Conservation (phyloP, 2,113 vertebrate genomes). For the Lophura nycthemera region DNA sequence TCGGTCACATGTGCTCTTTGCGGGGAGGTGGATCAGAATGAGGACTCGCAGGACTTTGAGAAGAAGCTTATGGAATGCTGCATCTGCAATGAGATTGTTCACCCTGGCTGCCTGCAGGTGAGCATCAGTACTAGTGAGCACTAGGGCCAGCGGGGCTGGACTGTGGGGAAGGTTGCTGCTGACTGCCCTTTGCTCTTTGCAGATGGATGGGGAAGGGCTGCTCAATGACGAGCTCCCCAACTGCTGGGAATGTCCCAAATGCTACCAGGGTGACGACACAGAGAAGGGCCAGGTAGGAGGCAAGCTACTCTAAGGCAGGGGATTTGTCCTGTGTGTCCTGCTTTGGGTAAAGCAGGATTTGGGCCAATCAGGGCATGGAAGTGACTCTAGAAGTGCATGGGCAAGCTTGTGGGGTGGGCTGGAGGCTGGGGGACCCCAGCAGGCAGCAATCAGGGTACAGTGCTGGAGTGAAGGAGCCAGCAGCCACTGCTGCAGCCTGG, state of each 20-base stretch:
- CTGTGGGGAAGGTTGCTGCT: background rate
- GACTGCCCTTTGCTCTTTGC: background rate
- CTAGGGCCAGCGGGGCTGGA: background rate
- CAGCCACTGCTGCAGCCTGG: no score
- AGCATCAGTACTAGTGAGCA: accelerated
- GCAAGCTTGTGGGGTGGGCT: background rate
- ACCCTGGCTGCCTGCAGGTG: conserved; percentile 94
- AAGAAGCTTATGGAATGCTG: conserved; percentile 97
- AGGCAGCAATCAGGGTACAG: background rate
- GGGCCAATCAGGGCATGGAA: no score
- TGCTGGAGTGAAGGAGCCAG: no score
- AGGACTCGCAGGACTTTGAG: conserved; percentile 87
- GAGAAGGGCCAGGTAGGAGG: conserved; percentile 81
- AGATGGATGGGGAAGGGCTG: conserved; percentile 93
- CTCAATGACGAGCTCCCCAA: conserved; percentile 95
- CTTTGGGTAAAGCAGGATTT: background rate
- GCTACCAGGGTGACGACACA: conserved; percentile 86
- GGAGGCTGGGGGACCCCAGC: background rate
- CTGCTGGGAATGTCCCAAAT: conserved; percentile 98
- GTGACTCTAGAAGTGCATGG: background rate
- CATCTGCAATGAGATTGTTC: conserved; percentile 92
- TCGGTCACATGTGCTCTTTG: conserved; percentile 94
- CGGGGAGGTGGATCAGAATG: conserved; percentile 90
- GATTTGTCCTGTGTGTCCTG: background rate
- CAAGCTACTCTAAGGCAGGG: background rate